Evolutionary conservation across 1,140 invertebrate species (phyloP).

Genomic region (Drosophila aff.): DNA sequence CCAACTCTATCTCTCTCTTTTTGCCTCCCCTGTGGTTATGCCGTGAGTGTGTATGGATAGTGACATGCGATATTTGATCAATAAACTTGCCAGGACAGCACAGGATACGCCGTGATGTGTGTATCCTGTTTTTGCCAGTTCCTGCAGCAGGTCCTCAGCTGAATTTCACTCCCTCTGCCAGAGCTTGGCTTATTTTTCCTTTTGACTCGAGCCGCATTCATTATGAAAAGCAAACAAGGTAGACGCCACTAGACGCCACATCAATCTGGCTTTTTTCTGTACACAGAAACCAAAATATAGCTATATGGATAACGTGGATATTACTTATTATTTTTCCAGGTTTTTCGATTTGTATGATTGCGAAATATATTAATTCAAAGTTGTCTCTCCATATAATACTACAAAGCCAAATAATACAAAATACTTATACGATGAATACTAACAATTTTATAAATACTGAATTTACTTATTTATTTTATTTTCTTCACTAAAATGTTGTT

Average conservation of each 20-base stretch:
- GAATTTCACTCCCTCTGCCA: conserved; percentile 7
- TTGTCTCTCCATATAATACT: too few relatives aligned
- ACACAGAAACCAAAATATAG: not conserved
- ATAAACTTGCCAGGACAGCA: conserved; percentile 58
- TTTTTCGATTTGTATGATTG: too few relatives aligned
- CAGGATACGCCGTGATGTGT: conserved; percentile 37
- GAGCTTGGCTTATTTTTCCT: conserved; percentile 51
- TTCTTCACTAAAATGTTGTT: too few relatives aligned
- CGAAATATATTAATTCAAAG: too few relatives aligned
- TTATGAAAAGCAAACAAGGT: conserved; percentile 81
- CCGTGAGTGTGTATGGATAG: conserved; percentile 19
- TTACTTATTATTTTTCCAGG: not conserved
- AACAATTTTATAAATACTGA: too few relatives aligned
- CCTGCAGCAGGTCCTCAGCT: conserved; percentile 20
- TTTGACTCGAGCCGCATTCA: conserved; percentile 76
- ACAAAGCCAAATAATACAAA: too few relatives aligned
- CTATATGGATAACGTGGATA: not conserved
- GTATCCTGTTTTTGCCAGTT: conserved; percentile 64
- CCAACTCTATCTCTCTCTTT: conserved; percentile 23
- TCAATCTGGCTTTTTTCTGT: conserved; percentile 56
- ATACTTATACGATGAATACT: too few relatives aligned
- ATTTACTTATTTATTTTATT: too few relatives aligned
- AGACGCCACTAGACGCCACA: conserved; percentile 56
- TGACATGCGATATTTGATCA: conserved; percentile 82
- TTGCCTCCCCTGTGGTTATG: conserved; percentile 20